Percentiles rank a stretch among this genome's conserved stretches.
Conservation (phyloP, 2,888 invertebrate genomes). For the Caenorhabditis wallacei region DNA sequence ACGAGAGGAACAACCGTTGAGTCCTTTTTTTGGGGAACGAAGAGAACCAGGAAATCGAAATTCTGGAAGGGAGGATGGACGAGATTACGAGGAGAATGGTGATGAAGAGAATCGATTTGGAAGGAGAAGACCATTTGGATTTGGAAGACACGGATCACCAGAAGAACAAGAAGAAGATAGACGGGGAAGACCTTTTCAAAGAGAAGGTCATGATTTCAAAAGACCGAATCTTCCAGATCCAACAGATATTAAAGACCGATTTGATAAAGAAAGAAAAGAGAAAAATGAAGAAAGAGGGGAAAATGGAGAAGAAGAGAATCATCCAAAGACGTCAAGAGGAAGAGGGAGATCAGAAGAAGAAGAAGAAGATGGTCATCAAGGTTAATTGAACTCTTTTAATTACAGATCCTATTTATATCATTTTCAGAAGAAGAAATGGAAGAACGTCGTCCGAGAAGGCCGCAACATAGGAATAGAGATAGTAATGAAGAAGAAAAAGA, state of each 20-base stretch:
- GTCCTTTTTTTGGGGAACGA: slow-evolving; percentile 58
- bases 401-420: not conserved
- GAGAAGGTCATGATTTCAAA: slow-evolving; percentile 29
- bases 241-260: slow-evolving; percentile 33
- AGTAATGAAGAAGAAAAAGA: slow-evolving; percentile 34
- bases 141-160: slow-evolving; percentile 28
- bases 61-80: slow-evolving; percentile 65
- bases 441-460: slow-evolving; percentile 29
- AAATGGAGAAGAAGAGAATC: slow-evolving; percentile 24
- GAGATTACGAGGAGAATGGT: slow-evolving; percentile 64
- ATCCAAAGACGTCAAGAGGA: slow-evolving; percentile 15
- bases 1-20: slow-evolving; percentile 25
- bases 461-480: slow-evolving; percentile 6
- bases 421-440: slow-evolving; percentile 19
- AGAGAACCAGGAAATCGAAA: slow-evolving; percentile 54
- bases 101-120: slow-evolving; percentile 37
- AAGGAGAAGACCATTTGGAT: slow-evolving; percentile 25
- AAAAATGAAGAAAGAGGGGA: slow-evolving; percentile 15
- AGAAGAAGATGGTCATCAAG: slow-evolving; percentile 10
- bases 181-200: slow-evolving; percentile 10
- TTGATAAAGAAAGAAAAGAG: slow-evolving; percentile 53
- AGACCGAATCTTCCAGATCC: slow-evolving; percentile 54
- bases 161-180: slow-evolving; percentile 26
- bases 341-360: not conserved
- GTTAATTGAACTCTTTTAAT: not conserved